These are phyloP conservation scores for Caenorhabditis latens DNA, from an alignment of 1,140 invertebrate genomes.

Conservation along the genomic window DNA sequence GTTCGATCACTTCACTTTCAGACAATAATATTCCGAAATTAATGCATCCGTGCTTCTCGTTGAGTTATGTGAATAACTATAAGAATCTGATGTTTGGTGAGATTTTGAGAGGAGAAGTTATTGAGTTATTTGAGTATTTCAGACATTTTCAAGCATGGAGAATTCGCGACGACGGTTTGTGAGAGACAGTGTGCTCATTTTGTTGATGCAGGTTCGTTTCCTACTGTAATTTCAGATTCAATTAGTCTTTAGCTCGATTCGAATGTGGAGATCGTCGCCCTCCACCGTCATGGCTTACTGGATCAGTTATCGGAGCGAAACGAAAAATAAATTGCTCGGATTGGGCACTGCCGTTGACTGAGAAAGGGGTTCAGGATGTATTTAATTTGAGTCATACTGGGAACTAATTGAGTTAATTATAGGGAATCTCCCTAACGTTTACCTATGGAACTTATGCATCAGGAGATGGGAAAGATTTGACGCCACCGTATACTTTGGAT, in stretches of 20 bases:
- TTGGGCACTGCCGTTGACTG: conserved; percentile 22
- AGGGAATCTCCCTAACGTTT: conserved; percentile 11
- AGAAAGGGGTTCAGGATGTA: conserved; percentile 17
- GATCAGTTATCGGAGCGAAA: not conserved
- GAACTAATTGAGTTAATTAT: not conserved
- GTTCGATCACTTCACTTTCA: not conserved
- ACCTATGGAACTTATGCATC: not conserved
- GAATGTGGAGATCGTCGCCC: conserved; percentile 33
- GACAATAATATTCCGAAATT: not conserved
- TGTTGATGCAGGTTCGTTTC: not conserved
- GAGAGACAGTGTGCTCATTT: conserved; percentile 40
- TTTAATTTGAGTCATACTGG: not conserved
- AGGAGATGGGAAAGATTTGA: not conserved
- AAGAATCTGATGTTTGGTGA: conserved; percentile 19
- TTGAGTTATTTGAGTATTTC: not conserved
- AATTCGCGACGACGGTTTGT: not conserved
- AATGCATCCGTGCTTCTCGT: conserved; percentile 32
- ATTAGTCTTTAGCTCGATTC: not conserved
- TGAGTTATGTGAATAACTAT: conserved; percentile 20
- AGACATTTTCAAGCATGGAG: conserved; percentile 23
- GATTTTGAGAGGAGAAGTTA: not conserved
- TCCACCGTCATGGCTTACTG: not conserved
- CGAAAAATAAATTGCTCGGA: conserved; percentile 43
- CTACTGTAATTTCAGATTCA: not conserved
- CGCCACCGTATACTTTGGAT: conserved; percentile 10